Evolutionary conservation across 2,888 invertebrate genomes (phyloP), one percentile per base, ranked within the genome.

Genomic region (Drosophila atripex): DNA sequence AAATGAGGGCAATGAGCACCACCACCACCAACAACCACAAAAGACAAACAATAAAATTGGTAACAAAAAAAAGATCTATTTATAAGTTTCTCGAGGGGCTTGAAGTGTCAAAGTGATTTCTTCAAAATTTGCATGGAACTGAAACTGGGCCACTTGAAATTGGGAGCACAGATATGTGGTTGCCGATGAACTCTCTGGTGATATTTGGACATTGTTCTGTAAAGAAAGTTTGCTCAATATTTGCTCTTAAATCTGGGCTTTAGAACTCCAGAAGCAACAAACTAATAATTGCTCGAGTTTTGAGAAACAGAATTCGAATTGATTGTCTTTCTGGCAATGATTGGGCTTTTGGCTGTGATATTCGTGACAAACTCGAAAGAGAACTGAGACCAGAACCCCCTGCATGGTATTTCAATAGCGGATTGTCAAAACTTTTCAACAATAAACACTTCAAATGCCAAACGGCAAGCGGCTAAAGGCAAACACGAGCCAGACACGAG

Each of bases 371-470:
- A n/a, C 14, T n/a, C 2, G 38, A 5, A 12, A n/a, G 41, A 57
- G 47, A 23, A 43, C 7, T 25, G 9, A 23, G 21, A 23, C 16
- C 4, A 28, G 2, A 28, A 28, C 28, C 28, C 28, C 28, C 16
- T 5, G 5, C 2, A 35, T 60, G 32, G 60, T 46, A 61, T 51
- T 59, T 45, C 53, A 39, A 59, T 28, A 55, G 65, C 47, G 30
- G 30, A 50, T 69, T 76, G 78, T 74, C 66, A 74, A 74, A 83
- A 80, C 55, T 77, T 71, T 73, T 43, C 60, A 69, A 79, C 79
- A 82, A 77, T 75, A 79, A 54, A 65, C 82, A 79, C 80, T 77
- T 77, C 73, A 78, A 75, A 66, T 72, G 56, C 57, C 54, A 64
- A 71, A 60, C 54, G 55, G 35, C 38, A 54, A 60, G 71, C 63